Percentiles rank a stretch among this genome's conserved stretches.
These are phyloP conservation scores for Helicoverpa assulta DNA, from an alignment of 2,888 invertebrate species.

Conservation along the genomic window DNA sequence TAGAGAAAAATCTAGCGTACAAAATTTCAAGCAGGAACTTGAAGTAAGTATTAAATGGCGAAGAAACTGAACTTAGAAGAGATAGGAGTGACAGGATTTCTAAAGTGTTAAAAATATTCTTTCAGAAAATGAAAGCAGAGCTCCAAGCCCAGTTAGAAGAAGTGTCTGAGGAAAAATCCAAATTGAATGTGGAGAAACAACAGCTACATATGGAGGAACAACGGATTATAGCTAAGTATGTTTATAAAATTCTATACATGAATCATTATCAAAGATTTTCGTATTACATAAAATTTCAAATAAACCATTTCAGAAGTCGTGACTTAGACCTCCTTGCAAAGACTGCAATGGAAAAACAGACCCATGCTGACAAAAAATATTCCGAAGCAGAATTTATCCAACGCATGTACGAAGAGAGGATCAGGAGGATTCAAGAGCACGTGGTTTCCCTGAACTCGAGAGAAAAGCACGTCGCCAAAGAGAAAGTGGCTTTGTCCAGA, in stretches of 20 bases:
- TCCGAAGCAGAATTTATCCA: conserved; percentile 89
- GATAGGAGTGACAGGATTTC: background rate
- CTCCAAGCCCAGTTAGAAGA: conserved; percentile 84
- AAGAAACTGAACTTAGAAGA: no score
- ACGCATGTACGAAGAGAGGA: conserved; percentile 89
- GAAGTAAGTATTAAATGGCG: conserved; percentile 73
- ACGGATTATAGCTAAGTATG: conserved; percentile 83
- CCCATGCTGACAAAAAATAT: conserved; percentile 89
- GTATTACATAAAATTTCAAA: background rate
- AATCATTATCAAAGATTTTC: no score
- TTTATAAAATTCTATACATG: background rate
- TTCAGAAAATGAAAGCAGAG: conserved; percentile 85
- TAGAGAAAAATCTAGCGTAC: conserved; percentile 82
- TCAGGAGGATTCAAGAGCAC: conserved; percentile 90
- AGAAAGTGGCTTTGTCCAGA: conserved; percentile 90
- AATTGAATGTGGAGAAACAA: conserved; percentile 82
- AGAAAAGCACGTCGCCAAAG: conserved; percentile 91
- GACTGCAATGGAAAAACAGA: conserved; percentile 90
- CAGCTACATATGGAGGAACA: conserved; percentile 85
- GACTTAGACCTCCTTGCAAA: conserved; percentile 89
- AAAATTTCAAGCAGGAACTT: conserved; percentile 81
- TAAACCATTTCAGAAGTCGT: conserved; percentile 76
- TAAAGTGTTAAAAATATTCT: conserved; percentile 5
- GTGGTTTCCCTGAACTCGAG: conserved; percentile 87
- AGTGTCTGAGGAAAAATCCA: conserved; percentile 81